Conservation (phyloP, 2,888 invertebrate genomes). For the Temnothorax rugatulus region DNA sequence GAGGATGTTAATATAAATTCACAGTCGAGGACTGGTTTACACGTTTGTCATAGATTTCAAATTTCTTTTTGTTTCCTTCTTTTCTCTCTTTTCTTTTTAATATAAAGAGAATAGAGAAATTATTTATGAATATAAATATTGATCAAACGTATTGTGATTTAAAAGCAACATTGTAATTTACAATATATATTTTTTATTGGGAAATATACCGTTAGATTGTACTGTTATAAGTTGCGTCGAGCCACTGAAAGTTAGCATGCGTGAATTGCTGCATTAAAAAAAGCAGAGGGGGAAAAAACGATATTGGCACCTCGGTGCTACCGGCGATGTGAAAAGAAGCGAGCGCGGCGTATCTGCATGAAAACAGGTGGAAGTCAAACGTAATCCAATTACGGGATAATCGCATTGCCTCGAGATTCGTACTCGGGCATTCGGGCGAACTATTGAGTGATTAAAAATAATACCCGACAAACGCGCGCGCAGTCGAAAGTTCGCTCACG, state of each 20-base stretch:
- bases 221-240: neutral
- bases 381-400: slow-evolving; percentile 61
- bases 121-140: neutral
- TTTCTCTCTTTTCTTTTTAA: neutral
- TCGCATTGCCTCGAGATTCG: slow-evolving; percentile 54
- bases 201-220: neutral
- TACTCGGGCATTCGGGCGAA: slow-evolving; percentile 55
- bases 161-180: neutral
- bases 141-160: neutral
- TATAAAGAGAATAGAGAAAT: neutral
- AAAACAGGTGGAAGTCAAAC: slow-evolving; percentile 57
- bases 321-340: slow-evolving; percentile 38
- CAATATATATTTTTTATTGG: neutral
- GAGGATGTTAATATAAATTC: slow-evolving; percentile 27
- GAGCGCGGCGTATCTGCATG: slow-evolving; percentile 47
- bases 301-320: slow-evolving; percentile 42
- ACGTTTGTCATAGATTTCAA: neutral
- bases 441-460: slow-evolving; percentile 75
- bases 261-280: slow-evolving; percentile 48
- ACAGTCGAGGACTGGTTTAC: neutral
- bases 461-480: slow-evolving; percentile 59
- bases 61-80: neutral
- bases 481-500: slow-evolving; percentile 69
- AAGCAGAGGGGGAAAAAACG: slow-evolving; percentile 23
- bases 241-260: slow-evolving; percentile 9